Evolutionary conservation across 2,888 invertebrate genomes (phyloP).

Genomic region (Cheilosia grossa): DNA sequence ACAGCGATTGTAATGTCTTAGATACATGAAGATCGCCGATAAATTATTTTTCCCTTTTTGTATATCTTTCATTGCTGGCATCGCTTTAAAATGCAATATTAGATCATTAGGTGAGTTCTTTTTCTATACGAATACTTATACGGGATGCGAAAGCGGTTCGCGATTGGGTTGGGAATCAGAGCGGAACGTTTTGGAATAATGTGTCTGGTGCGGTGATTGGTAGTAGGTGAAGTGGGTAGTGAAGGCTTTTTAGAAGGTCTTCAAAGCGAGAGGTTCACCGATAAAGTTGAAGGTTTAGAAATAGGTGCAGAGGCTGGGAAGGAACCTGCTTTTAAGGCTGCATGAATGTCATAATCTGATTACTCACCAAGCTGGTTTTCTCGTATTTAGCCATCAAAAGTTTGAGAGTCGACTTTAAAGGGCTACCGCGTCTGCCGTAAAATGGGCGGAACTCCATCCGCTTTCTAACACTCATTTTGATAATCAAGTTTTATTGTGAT

Average conservation of each 20-base stretch:
- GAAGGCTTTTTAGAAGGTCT: background rate
- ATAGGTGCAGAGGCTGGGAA: no score
- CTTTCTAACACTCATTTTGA: no score
- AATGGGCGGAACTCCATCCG: no score
- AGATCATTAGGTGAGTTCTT: slow-evolving; percentile 46
- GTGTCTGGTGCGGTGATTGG: background rate
- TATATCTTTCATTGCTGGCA: slow-evolving; percentile 13
- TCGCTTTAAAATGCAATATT: slow-evolving; percentile 44
- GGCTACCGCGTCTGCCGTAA: no score
- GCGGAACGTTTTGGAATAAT: background rate
- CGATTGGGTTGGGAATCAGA: slow-evolving; percentile 3
- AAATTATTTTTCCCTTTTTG: slow-evolving; percentile 79
- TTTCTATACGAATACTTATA: background rate
- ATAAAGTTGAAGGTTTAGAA: no score
- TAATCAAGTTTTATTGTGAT: no score
- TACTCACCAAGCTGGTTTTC: no score
- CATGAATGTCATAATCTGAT: no score
- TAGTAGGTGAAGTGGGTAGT: background rate
- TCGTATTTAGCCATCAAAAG: no score
- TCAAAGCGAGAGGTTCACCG: background rate
- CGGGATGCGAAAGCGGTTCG: background rate
- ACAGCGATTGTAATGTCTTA: slow-evolving; percentile 83
- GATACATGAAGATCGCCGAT: slow-evolving; percentile 83
- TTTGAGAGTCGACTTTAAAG: no score
- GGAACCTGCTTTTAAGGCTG: no score